Conservation (phyloP, 2,113 vertebrate genomes). For the Chamaetylas fuelleborni region DNA sequence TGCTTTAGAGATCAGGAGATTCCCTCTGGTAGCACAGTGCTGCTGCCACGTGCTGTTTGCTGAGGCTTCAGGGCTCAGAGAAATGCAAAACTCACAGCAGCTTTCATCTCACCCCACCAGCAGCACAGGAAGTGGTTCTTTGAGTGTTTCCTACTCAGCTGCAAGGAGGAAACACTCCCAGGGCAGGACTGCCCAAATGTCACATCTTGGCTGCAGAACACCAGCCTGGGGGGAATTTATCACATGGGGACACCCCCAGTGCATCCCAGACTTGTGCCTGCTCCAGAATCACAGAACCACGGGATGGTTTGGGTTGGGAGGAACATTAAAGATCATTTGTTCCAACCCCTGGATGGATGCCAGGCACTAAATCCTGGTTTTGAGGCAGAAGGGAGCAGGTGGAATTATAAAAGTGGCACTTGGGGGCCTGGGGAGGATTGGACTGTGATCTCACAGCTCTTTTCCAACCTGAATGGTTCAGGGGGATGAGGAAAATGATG, state of each 20-base stretch:
- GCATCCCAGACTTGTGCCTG: background rate
- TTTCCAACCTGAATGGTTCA: background rate
- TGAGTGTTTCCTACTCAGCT: slow-evolving; percentile 13
- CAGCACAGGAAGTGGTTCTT: slow-evolving; percentile 11
- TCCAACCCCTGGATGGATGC: background rate
- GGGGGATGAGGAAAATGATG: background rate
- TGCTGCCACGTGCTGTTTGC: background rate
- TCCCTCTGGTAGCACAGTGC: background rate
- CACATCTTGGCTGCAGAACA: background rate
- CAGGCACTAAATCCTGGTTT: fast-evolving
- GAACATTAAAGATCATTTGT: fast-evolving
- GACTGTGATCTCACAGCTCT: background rate
- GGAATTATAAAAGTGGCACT: background rate
- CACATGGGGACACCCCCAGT: background rate
- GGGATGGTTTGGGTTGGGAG: background rate
- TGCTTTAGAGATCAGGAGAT: background rate
- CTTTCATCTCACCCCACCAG: background rate
- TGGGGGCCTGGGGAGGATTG: background rate
- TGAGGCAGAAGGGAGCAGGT: background rate
- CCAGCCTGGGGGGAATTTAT: background rate
- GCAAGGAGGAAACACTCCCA: background rate
- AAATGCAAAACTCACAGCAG: background rate
- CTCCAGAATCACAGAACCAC: fast-evolving
- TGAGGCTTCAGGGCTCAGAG: background rate
- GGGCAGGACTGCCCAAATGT: background rate